These are phyloP conservation scores for Porites evermanni DNA, from an alignment of 92 coral and sea anemone genomes.

Conservation along the genomic window DNA sequence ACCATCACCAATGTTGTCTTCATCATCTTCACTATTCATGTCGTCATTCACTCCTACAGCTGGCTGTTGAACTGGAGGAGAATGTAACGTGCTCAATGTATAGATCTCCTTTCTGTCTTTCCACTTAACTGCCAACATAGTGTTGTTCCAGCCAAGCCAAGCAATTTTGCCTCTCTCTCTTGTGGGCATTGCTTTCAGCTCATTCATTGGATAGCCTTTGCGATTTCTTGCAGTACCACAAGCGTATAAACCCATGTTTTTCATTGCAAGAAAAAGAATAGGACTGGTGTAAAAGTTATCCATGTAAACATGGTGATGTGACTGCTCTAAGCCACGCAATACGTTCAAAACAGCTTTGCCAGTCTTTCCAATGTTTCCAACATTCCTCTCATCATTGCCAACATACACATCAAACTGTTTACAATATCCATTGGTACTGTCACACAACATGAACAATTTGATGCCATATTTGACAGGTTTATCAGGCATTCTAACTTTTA, in stretches of 20 bases:
- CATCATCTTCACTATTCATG: not conserved
- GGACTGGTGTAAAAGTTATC: constrained; percentile 68
- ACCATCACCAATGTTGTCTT: constrained; percentile 23
- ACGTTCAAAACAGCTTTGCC: constrained; percentile 36
- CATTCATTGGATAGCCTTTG: constrained; percentile 32
- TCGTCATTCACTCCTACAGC: too few species aligned
- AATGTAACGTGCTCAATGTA: constrained; percentile 46
- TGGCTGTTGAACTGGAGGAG: not conserved
- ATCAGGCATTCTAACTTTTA: constrained; percentile 36
- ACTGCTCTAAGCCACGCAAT: constrained; percentile 29
- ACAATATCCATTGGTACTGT: constrained; percentile 40
- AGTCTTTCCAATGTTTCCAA: constrained; percentile 35
- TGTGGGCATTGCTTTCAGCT: constrained; percentile 37
- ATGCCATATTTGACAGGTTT: constrained; percentile 69
- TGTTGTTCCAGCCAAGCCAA: constrained; percentile 35
- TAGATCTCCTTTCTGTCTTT: constrained; percentile 60
- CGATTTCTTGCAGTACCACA: constrained; percentile 59
- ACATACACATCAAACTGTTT: constrained; percentile 46
- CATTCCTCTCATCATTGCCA: constrained; percentile 48
- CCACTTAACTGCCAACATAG: constrained; percentile 56
- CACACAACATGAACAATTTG: constrained; percentile 46
- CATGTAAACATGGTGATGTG: constrained; percentile 38
- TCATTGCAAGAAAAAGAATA: constrained; percentile 45
- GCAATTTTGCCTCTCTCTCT: constrained; percentile 33
- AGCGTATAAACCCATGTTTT: constrained; percentile 45